These are phyloP conservation scores for Scaptodrosophila lebanonensis DNA, from an alignment of 1,140 invertebrate species.

Conservation along the genomic window DNA sequence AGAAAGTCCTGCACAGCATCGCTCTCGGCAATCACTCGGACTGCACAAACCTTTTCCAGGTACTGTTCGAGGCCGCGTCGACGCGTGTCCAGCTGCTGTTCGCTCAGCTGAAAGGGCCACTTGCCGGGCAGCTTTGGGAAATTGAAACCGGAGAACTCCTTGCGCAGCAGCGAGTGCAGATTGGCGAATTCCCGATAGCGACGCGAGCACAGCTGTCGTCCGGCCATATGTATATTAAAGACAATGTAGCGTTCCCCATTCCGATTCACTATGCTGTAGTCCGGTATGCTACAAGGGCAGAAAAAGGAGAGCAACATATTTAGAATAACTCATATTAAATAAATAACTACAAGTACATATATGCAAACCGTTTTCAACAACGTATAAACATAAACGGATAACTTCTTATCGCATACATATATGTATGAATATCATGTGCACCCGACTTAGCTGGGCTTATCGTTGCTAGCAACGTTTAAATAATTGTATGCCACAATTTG, in stretches of 20 bases:
- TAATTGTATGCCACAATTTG: neutral
- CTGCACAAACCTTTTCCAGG: conserved; percentile 98
- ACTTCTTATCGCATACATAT: too few relatives aligned
- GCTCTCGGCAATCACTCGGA: conserved; percentile 97
- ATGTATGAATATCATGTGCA: too few relatives aligned
- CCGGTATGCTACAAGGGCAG: conserved; percentile 87
- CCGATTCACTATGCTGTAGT: conserved; percentile 88
- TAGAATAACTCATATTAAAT: too few relatives aligned
- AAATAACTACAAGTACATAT: too few relatives aligned
- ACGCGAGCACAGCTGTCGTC: conserved; percentile 95
- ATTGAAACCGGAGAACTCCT: conserved; percentile 97
- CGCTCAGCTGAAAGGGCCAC: conserved; percentile 97
- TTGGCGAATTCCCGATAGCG: conserved; percentile 97
- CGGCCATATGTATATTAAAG: conserved; percentile 99
- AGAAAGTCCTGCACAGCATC: conserved; percentile 98
- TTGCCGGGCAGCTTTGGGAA: conserved; percentile 99
- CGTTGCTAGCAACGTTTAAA: too few relatives aligned
- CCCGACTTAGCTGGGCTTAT: too few relatives aligned
- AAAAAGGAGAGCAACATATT: neutral
- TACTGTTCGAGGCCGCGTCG: conserved; percentile 97
- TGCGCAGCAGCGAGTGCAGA: conserved; percentile 92
- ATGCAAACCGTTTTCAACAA: too few relatives aligned
- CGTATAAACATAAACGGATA: too few relatives aligned
- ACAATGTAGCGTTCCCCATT: conserved; percentile 95
- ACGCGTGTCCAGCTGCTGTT: conserved; percentile 96